phyloP scores from a whole-genome alignment of 2,113 vertebrate species.

The Phalacrocorax carbo region DNA sequence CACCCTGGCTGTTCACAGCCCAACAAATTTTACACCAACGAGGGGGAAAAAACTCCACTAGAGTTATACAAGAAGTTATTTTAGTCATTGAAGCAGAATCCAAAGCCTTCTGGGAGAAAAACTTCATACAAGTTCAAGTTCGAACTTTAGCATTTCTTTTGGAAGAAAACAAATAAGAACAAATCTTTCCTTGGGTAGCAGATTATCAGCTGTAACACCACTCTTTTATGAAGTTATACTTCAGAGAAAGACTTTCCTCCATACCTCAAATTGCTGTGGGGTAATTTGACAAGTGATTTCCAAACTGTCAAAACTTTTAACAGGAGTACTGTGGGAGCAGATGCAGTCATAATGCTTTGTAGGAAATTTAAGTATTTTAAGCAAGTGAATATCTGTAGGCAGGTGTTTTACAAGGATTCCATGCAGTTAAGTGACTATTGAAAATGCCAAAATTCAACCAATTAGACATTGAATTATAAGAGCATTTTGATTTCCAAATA shows the following conservation, averaged over 20 bases:
- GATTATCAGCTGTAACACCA: not conserved
- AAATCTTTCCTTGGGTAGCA: not conserved
- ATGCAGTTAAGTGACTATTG: not conserved
- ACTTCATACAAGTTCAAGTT: not conserved
- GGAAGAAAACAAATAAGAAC: not conserved
- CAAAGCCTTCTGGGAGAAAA: not conserved
- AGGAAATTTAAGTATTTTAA: constrained; percentile 24
- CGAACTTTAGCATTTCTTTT: not conserved
- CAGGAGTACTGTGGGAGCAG: constrained; percentile 8
- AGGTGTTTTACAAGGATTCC: not conserved
- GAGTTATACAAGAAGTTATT: not conserved
- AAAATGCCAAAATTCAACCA: not conserved
- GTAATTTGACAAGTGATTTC: constrained; percentile 28
- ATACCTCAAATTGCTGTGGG: not conserved
- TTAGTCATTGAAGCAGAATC: not conserved
- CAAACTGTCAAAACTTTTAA: constrained; percentile 45
- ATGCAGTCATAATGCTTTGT: not conserved
- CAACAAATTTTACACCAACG: not conserved
- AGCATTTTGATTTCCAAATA: not conserved
- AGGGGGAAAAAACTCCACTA: not conserved
- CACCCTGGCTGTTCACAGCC: not conserved
- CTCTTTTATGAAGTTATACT: not conserved
- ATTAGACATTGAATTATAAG: not conserved
- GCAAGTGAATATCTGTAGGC: not conserved
- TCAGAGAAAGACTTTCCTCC: not conserved